phyloP scores from a whole-genome alignment of 2,888 invertebrate species.

The Psylliodes chrysocephalus region DNA sequence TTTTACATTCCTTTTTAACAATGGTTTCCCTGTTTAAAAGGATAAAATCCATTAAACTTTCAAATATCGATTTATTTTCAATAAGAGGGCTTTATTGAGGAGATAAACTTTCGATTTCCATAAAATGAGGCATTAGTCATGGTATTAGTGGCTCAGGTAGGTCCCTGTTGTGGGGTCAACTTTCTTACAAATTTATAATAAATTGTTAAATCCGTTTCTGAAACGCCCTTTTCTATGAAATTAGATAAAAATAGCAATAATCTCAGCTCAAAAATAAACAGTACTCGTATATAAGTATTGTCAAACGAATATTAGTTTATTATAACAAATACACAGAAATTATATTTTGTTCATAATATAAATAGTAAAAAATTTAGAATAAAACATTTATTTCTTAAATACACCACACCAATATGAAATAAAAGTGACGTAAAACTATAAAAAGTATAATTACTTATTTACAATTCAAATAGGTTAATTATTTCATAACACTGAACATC shows the following conservation, averaged over 20 bases:
- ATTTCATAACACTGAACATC: conserved; percentile 16
- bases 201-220: not conserved
- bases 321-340: no score
- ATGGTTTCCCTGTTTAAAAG: no score
- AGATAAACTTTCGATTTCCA: not conserved
- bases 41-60: not conserved
- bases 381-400: no score
- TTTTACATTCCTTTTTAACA: no score
- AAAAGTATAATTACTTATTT: conserved; percentile 20
- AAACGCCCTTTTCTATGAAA: conserved; percentile 1
- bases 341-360: no score
- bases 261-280: no score
- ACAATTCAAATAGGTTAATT: conserved; percentile 28
- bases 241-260: not conserved
- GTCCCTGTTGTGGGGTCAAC: conserved; percentile 5
- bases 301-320: no score
- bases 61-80: not conserved
- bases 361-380: no score
- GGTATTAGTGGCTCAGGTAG: conserved; percentile 12
- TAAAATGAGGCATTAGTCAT: not conserved
- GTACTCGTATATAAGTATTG: no score
- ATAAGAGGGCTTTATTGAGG: not conserved
- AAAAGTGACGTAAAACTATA: conserved; percentile 4
- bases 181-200: not conserved
- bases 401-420: not conserved